Conservation (phyloP, 2,113 vertebrate genomes). For the Platysteira castanea region DNA sequence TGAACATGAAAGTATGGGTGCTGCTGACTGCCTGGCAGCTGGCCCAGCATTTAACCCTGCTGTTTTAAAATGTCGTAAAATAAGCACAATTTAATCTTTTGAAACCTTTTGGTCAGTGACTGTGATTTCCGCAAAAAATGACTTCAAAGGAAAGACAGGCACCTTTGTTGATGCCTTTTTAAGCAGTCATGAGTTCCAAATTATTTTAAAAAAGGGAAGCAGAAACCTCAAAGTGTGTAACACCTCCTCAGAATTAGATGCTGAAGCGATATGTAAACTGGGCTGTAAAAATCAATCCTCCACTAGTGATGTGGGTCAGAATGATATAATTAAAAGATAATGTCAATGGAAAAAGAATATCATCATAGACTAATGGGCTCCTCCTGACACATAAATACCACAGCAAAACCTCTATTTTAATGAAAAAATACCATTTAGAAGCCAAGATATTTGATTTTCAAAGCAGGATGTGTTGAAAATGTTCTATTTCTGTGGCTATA, state of each 20-base stretch:
- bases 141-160: conserved; percentile 75
- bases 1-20: conserved; percentile 74
- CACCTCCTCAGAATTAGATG: conserved; percentile 62
- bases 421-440: conserved; percentile 51
- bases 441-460: conserved; percentile 29
- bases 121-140: conserved; percentile 75
- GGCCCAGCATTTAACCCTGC: conserved; percentile 73
- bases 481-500: neutral
- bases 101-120: conserved; percentile 75
- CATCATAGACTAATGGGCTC: conserved; percentile 5
- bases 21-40: conserved; percentile 68
- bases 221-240: conserved; percentile 66
- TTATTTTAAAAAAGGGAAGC: conserved; percentile 62
- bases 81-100: conserved; percentile 77
- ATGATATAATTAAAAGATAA: conserved; percentile 50
- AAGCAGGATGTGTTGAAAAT: conserved; percentile 21
- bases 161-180: conserved; percentile 65
- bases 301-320: conserved; percentile 16
- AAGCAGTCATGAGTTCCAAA: conserved; percentile 63
- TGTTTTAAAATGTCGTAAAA: conserved; percentile 76
- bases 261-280: conserved; percentile 18
- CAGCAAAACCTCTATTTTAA: conserved; percentile 19
- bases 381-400: conserved; percentile 42
- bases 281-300: conserved; percentile 48
- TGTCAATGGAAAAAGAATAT: conserved; percentile 35